Evolutionary conservation across 1,140 invertebrate genomes (phyloP), one percentile per base, ranked within the genome.

Genomic region (Trichonephila clavipes): DNA sequence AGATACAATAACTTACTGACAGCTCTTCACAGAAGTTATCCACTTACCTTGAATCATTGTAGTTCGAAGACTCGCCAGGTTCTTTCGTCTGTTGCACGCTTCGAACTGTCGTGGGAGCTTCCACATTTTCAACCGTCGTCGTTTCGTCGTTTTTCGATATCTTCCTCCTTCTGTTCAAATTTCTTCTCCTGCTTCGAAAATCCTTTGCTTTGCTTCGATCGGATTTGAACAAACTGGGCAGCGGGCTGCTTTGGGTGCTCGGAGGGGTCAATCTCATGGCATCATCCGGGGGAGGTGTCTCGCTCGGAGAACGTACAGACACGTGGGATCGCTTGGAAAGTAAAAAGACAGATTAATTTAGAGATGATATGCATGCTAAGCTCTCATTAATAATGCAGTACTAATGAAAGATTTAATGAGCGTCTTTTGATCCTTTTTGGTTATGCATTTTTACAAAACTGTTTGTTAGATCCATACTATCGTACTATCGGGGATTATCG

Each of bases 181-280:
- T 85, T 18, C 86, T 83, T 18, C 86, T 77, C 34, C 86, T 88
- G 12, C 88, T 93, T 8, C 92, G 16, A 28, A 93, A 88, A 34
- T 93, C 92, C 44, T 62, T 93, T 0, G 86, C 92, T 34, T 51
- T 93, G 66, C 69, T 93, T n/a, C 92, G 21, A 51, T 93, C 86
- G 8, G 92, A 40, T 2, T 19, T 59, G 64, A 93, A 93, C 3
- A 93, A 62, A 24, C 92, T 88, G 10, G 86, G 86, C 28, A 61
- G 18, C 51, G 83, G 61, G n/a, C 51, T 59, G 4, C 21, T 21
- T 34, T 21, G 24, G 24, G 21, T 12, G 1, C 28, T 59, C 14
- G 2, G 21, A 5, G 58, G 19, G 0, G 90, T 5, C 8, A 81
- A 21, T 19, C 51, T 40, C 1, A 51, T 40, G 34, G 6, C 34